Evolutionary conservation across 2,888 invertebrate species (phyloP), one percentile per base, ranked within the genome.

Genomic region (Pristionchus maxplancki): DNA sequence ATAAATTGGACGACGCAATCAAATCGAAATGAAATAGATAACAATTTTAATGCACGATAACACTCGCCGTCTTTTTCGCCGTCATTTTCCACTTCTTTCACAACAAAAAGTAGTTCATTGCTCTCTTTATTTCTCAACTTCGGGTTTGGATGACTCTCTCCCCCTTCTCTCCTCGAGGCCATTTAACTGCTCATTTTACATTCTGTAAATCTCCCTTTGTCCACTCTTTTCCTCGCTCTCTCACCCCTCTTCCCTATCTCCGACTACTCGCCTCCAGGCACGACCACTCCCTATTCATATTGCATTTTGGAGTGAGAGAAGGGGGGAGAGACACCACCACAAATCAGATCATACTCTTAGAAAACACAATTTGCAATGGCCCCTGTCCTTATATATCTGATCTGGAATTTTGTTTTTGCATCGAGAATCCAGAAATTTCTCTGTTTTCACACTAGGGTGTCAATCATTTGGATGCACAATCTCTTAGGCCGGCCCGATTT

Each of bases 231-330:
- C 34, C 53, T 31, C 53, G 11, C 48, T 44, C 78, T 34, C 15
- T 67, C 78, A n/a, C 78, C 11, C 28, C 44, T 15, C 53, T 34
- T 37, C 34, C 53, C 83, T 31, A 6, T 53, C 31, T 58, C 78
- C 48, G 48, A 44, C 78, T 48, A 20, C n/a, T 78, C 78, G 44
- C 78, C 78, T 78, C 78, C 78, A 78, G 71, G 86, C 86, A 87
- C 86, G 48, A 50, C 86, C 86, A 71, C 34, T 71, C 86, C 31
- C 86, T 50, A 87, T 87, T 87, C 86, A 87, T 87, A 87, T 87
- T 87, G 86, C 86, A 87, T 87, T 87, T 71, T 87, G 50, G 64
- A 86, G 86, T 87, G 86, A 50, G 86, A 13, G 17, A 3, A 58
- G 44, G 11, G 71, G 37, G 6, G 67, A 28, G 67, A 28, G 67